A percentile compares a stretch with the other conserved stretches of the same genome.
Conservation (phyloP, 2,888 invertebrate genomes). For the Zelleria hepariella region DNA sequence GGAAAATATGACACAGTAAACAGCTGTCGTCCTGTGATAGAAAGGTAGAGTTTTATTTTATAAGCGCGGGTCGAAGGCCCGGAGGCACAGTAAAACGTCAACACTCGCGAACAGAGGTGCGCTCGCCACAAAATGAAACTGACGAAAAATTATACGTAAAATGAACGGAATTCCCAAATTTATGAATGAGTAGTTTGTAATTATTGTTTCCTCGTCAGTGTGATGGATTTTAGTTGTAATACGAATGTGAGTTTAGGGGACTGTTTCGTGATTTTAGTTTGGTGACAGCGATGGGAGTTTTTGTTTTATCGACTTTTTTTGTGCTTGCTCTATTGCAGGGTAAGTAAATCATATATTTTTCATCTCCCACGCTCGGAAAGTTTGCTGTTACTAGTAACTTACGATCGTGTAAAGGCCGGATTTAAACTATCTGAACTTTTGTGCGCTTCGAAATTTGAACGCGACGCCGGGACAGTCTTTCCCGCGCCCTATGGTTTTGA, state of each 20-base stretch:
- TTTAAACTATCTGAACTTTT: too few relatives aligned
- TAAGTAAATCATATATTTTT: too few relatives aligned
- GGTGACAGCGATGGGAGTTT: conserved; percentile 22
- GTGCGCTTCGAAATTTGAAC: too few relatives aligned
- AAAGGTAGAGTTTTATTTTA: conserved; percentile 45
- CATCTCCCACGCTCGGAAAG: too few relatives aligned
- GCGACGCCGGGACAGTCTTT: too few relatives aligned
- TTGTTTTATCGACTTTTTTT: conserved; percentile 23
- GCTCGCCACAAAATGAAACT: not conserved
- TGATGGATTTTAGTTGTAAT: not conserved
- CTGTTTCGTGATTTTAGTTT: not conserved
- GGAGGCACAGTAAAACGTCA: conserved; percentile 38
- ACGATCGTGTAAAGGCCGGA: too few relatives aligned
- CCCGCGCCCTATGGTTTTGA: too few relatives aligned
- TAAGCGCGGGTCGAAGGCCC: conserved; percentile 46
- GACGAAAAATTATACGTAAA: not conserved
- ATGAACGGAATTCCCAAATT: not conserved
- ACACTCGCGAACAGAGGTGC: conserved; percentile 6
- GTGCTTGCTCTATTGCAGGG: conserved; percentile 47
- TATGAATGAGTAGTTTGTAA: not conserved
- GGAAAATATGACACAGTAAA: conserved; percentile 43
- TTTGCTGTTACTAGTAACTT: too few relatives aligned
- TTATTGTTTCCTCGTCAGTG: not conserved
- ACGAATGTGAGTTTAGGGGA: not conserved
- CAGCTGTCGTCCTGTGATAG: conserved; percentile 50